These are phyloP conservation scores for Drosophila fulvimacula DNA, from an alignment of 2,888 invertebrate genomes.

Conservation along the genomic window DNA sequence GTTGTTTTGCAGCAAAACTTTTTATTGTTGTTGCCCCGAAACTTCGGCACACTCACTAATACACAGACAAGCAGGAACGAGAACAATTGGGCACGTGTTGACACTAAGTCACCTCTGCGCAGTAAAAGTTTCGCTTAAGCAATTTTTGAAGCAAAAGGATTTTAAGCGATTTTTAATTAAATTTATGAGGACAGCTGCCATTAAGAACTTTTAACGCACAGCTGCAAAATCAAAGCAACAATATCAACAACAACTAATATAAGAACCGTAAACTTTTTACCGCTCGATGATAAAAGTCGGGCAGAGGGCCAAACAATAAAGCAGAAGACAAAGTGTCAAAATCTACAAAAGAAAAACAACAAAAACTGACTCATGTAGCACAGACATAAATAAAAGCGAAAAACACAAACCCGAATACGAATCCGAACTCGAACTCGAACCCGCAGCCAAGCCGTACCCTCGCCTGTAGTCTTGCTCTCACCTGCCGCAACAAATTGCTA, in stretches of 20 bases:
- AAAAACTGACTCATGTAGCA: conserved; percentile 51
- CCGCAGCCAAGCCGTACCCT: conserved; percentile 1
- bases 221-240: conserved; percentile 30
- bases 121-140: conserved; percentile 45
- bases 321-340: conserved; percentile 21
- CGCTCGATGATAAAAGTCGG: conserved; percentile 49
- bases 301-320: conserved; percentile 41
- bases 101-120: conserved; percentile 66
- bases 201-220: conserved; percentile 46
- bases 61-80: not conserved
- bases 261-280: conserved; percentile 51
- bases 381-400: conserved; percentile 31
- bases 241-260: conserved; percentile 6
- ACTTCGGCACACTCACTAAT: conserved; percentile 39
- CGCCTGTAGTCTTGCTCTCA: not conserved
- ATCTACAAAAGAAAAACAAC: conserved; percentile 15
- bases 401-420: not conserved
- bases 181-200: conserved; percentile 72
- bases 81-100: conserved; percentile 71
- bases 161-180: conserved; percentile 78
- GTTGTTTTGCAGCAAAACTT: conserved; percentile 49
- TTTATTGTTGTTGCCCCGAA: conserved; percentile 50
- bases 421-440: not conserved
- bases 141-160: conserved; percentile 60
- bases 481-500: conserved; percentile 44